Evolutionary conservation across 2,888 invertebrate species (phyloP), one percentile per base, ranked within the genome.

Genomic region (Agonopterix subpropinquella): DNA sequence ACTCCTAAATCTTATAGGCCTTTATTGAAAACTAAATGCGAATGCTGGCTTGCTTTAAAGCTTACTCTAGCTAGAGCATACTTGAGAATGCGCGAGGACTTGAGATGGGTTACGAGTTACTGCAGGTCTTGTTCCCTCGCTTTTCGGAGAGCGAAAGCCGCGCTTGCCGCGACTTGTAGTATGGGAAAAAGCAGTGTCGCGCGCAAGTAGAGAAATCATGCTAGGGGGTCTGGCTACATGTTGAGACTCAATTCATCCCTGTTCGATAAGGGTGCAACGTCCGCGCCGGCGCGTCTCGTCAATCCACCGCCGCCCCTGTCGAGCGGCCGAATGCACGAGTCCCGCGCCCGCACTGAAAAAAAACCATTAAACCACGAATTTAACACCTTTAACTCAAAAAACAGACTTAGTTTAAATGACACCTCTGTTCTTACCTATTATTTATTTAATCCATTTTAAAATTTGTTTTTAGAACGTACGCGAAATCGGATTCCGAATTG

Each of bases 201-300:
- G n/a, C n/a, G n/a, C n/a, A n/a, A n/a, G n/a, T n/a, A n/a, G n/a
- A n/a, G n/a, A n/a, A n/a, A n/a, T n/a, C n/a, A n/a, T n/a, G n/a
- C n/a, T n/a, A n/a, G n/a, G n/a, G n/a, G n/a, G n/a, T n/a, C n/a
- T n/a, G 18, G 18, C 18, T 18, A 3, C 18, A 18, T 18, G 18
- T 18, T 44, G 11, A 18, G 13, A 41, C 54, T 53, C 8, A 69
- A 58, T 79, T 43, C 71, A 52, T 18, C 68, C 68, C 83, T 76
- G 80, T 54, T 10, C 37, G 36, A 36, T 49, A 61, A 72, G 81
- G 83, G 80, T 77, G 82, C 74, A 74, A 71, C 51, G 67, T 57
- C 57, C 76, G 75, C 83, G 86, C 80, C 62, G 67, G 81, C 86
- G 86, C 82, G 67, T 47, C 51, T 48, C 58, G 60, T 56, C 67